Percentiles rank a stretch among this genome's conserved stretches.
Conservation (phyloP, 1,140 invertebrate species). For the Diachasma alloeum region DNA sequence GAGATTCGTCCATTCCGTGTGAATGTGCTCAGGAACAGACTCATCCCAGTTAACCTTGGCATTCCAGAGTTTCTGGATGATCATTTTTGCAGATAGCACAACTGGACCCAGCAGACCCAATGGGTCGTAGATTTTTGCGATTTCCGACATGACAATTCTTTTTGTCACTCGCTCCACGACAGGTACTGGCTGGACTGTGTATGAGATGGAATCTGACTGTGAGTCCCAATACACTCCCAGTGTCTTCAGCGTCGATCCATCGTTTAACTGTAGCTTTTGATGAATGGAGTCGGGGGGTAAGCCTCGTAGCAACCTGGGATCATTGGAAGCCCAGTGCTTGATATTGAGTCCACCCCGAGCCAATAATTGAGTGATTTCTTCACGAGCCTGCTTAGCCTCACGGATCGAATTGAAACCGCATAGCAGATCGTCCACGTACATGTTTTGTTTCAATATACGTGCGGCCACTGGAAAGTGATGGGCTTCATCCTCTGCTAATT, state of each 20-base stretch:
- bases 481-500: conserved; percentile 41
- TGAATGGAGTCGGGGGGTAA: conserved; percentile 10
- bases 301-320: conserved; percentile 35
- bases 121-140: conserved; percentile 49
- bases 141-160: conserved; percentile 41
- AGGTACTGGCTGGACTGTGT: neutral
- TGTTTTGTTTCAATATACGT: conserved; percentile 25
- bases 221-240: conserved; percentile 37
- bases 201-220: conserved; percentile 34
- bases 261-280: neutral
- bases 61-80: conserved; percentile 45
- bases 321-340: conserved; percentile 49
- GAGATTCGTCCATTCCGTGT: conserved; percentile 36
- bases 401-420: conserved; percentile 30
- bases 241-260: conserved; percentile 14
- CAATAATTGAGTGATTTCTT: conserved; percentile 42
- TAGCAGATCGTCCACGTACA: conserved; percentile 48
- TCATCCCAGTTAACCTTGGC: conserved; percentile 42
- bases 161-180: conserved; percentile 32
- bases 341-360: conserved; percentile 39
- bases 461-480: conserved; percentile 33
- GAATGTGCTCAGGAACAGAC: conserved; percentile 20
- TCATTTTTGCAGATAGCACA: conserved; percentile 50
- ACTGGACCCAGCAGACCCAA: conserved; percentile 49
- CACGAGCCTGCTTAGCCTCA: conserved; percentile 33